phyloP scores from a whole-genome alignment of 2,113 vertebrate species.

The Aegotheles bennettii region DNA sequence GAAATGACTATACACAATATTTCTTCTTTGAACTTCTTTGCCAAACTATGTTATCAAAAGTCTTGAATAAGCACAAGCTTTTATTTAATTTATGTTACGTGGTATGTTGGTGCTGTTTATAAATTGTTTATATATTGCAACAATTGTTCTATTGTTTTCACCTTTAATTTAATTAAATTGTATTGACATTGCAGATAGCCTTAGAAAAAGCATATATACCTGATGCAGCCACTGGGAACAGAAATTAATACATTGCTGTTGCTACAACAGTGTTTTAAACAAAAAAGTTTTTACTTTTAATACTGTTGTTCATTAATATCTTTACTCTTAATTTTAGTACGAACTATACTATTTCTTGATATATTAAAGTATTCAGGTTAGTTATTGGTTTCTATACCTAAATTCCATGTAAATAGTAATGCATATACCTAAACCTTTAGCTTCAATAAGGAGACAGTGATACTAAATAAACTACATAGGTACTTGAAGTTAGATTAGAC shows the following conservation, averaged over 20 bases:
- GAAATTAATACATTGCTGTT: not conserved
- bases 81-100: not conserved
- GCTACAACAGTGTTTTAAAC: not conserved
- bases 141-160: not conserved
- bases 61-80: not conserved
- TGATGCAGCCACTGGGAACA: not conserved
- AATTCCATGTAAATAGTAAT: not conserved
- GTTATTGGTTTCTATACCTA: no score
- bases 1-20: not conserved
- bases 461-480: not conserved
- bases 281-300: not conserved
- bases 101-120: not conserved
- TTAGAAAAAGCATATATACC: not conserved
- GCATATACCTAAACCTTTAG: not conserved
- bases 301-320: not conserved
- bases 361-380: no score
- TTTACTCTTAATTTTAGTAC: not conserved
- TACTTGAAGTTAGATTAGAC: not conserved
- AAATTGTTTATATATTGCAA: not conserved
- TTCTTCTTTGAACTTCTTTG: not conserved
- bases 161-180: not conserved
- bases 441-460: not conserved
- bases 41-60: not conserved
- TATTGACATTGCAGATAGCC: not conserved
- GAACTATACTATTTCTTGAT: not conserved